Conservation (phyloP, 2,113 vertebrate species). For the Phasianus colchicus region DNA sequence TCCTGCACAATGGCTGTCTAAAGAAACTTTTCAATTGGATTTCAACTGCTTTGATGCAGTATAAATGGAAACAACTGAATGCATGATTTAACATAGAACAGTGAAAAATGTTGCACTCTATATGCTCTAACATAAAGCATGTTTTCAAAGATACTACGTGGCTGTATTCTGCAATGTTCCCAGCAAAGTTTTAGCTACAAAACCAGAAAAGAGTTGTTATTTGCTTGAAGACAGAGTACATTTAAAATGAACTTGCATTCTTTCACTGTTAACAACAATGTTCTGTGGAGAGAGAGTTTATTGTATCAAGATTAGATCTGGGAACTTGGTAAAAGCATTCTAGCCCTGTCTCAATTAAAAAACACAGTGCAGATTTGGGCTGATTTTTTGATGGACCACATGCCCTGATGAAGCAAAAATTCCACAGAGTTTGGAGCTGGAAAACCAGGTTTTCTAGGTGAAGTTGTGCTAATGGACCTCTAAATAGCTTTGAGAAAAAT, state of each 20-base stretch:
- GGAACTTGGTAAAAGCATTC: neutral
- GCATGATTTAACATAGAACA: slow-evolving; percentile 79
- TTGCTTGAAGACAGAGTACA: neutral
- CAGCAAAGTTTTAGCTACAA: slow-evolving; percentile 7
- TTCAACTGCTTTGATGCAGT: slow-evolving; percentile 83
- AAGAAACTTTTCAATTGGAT: slow-evolving; percentile 88
- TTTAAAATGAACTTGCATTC: neutral
- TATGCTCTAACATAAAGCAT: slow-evolving; percentile 47
- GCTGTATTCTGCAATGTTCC: slow-evolving; percentile 30
- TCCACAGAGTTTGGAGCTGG: neutral
- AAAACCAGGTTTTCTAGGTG: neutral
- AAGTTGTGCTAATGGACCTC: neutral
- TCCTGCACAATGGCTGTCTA: slow-evolving; percentile 84
- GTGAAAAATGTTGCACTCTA: slow-evolving; percentile 65
- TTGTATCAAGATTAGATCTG: neutral
- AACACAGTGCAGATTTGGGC: neutral
- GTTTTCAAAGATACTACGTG: slow-evolving; percentile 38
- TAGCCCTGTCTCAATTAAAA: neutral
- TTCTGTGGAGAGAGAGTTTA: neutral
- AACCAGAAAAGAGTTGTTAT: neutral
- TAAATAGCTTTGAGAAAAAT: neutral
- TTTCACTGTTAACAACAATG: neutral
- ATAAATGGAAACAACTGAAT: slow-evolving; percentile 84
- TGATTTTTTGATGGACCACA: neutral
- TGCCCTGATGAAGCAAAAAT: neutral